These are phyloP conservation scores for Alcedo quadribrachys DNA, from an alignment of 2,797 vertebrate species.

Conservation along the genomic window DNA sequence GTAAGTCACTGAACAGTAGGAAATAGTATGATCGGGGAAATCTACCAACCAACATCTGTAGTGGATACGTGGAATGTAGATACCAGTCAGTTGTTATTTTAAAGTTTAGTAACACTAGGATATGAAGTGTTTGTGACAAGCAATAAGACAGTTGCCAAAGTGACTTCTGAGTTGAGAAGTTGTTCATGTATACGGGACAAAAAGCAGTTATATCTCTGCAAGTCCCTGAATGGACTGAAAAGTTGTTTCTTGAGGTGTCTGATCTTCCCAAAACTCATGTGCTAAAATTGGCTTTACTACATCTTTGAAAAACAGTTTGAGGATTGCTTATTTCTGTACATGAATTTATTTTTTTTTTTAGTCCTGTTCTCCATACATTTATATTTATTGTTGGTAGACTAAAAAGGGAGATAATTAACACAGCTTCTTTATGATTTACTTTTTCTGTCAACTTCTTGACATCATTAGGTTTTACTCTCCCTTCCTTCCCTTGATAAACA, in stretches of 20 bases:
- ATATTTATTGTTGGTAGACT: not conserved
- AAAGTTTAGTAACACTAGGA: not conserved
- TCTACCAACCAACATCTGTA: not conserved
- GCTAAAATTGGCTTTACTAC: not conserved
- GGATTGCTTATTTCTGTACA: not conserved
- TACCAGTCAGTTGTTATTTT: not conserved
- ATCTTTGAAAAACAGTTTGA: not conserved
- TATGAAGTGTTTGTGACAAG: not conserved
- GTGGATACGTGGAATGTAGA: not conserved
- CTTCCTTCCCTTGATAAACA: not conserved
- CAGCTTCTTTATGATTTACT: not conserved
- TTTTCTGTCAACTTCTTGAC: not conserved
- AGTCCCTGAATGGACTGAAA: not conserved
- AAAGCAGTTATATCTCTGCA: not conserved
- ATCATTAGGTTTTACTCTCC: not conserved
- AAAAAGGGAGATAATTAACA: not conserved
- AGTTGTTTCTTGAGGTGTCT: not conserved
- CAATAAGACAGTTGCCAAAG: not conserved
- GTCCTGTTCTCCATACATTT: not conserved
- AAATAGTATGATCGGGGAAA: not conserved
- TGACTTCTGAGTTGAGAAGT: not conserved
- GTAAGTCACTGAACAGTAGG: not conserved
- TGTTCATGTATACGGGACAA: not conserved
- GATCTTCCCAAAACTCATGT: not conserved
- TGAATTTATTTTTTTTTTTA: not conserved